Evolutionary conservation across 2,888 invertebrate species (phyloP).

Genomic region (Priocnemis perturbator): DNA sequence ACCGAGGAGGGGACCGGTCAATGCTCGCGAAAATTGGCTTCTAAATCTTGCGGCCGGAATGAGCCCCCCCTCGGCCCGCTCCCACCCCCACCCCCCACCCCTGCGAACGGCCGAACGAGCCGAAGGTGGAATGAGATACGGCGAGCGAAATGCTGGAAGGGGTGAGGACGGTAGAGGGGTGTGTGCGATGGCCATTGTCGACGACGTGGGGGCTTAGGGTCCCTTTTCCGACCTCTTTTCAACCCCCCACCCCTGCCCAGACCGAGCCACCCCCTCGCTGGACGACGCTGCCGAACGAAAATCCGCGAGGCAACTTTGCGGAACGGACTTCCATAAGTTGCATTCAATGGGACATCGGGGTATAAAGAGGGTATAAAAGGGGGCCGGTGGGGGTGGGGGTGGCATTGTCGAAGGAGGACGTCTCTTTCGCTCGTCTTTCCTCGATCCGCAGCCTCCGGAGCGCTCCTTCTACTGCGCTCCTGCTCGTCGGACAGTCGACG

Average conservation of each 20-base stretch:
- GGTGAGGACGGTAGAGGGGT: slow-evolving; percentile 29
- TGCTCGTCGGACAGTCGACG: slow-evolving; percentile 23
- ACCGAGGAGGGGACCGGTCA: slow-evolving; percentile 60
- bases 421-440: slow-evolving; percentile 20
- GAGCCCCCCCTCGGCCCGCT: slow-evolving; percentile 46
- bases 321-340: slow-evolving; percentile 68
- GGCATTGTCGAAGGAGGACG: slow-evolving; percentile 41
- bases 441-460: neutral
- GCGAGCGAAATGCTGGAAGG: slow-evolving; percentile 10
- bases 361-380: slow-evolving; percentile 65
- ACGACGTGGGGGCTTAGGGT: slow-evolving; percentile 59
- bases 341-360: slow-evolving; percentile 67
- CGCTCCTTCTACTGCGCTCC: no score
- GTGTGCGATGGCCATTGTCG: slow-evolving; percentile 59
- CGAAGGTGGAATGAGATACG: slow-evolving; percentile 27
- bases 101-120: neutral
- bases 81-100: slow-evolving; percentile 33
- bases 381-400: slow-evolving; percentile 37
- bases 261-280: neutral
- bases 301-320: slow-evolving; percentile 66
- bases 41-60: slow-evolving; percentile 71
- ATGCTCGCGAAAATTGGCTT: slow-evolving; percentile 72
- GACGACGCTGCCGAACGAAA: slow-evolving; percentile 49
- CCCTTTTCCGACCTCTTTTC: slow-evolving; percentile 20
- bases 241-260: no score